A percentile compares a stretch with the other conserved stretches of the same genome.
Conservation (phyloP, 2,888 invertebrate species). For the Mallateleia sp. region DNA sequence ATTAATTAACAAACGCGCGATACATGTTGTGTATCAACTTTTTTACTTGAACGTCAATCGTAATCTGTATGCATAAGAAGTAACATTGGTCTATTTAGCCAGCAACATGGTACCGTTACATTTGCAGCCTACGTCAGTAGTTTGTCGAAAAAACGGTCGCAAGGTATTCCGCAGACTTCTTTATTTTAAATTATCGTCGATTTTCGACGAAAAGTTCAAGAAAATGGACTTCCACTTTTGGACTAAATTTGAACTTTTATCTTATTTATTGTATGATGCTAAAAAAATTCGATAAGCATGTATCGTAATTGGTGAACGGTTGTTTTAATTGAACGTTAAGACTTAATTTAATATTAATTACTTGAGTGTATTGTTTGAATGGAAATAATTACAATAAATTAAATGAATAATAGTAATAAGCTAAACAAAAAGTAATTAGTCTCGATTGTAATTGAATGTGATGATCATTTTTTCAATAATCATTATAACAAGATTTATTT, state of each 20-base stretch:
- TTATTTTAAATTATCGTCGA: background rate
- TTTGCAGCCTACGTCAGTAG: background rate
- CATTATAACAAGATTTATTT: too few species aligned
- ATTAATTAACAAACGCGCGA: background rate
- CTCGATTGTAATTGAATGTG: too few species aligned
- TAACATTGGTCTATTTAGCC: slow-evolving; percentile 30
- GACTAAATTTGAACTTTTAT: slow-evolving; percentile 20
- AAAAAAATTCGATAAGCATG: slow-evolving; percentile 15
- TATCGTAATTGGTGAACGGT: background rate
- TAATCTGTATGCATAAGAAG: background rate
- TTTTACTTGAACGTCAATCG: background rate
- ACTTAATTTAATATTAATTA: background rate
- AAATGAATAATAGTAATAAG: background rate
- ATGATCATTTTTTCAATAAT: too few species aligned
- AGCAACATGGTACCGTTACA: background rate
- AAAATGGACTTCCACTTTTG: slow-evolving; percentile 7
- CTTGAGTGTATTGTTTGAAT: background rate
- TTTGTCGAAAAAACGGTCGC: background rate
- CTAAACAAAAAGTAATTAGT: too few species aligned
- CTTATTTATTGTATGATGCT: background rate
- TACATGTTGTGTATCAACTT: slow-evolving; percentile 20
- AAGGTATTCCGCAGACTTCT: background rate
- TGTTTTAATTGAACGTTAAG: slow-evolving; percentile 11
- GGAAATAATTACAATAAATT: background rate
- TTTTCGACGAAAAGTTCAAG: background rate